Evolutionary conservation across 2,113 vertebrate species (phyloP).

Genomic region (Sialia sialis): DNA sequence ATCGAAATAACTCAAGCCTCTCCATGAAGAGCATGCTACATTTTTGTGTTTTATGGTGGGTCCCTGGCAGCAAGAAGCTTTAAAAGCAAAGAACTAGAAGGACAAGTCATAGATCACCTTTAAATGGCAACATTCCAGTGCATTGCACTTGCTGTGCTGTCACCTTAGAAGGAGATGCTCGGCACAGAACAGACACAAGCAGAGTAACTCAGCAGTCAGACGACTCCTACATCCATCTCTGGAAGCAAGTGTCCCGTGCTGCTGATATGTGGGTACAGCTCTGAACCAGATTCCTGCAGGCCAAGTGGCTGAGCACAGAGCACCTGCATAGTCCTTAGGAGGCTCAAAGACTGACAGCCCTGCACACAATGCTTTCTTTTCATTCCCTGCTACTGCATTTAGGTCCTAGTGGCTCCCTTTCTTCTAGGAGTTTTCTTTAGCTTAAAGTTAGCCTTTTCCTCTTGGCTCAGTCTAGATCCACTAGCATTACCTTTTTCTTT

Average conservation of each 20-base stretch:
- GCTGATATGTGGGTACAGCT: neutral
- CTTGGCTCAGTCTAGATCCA: neutral
- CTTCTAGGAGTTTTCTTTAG: neutral
- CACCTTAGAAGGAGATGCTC: neutral
- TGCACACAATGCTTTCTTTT: neutral
- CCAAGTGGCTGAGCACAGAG: neutral
- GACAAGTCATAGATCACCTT: neutral
- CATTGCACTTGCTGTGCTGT: neutral
- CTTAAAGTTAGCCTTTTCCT: neutral
- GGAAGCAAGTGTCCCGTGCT: neutral
- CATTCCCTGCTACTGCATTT: neutral
- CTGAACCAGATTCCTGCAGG: neutral
- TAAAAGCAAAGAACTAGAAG: neutral
- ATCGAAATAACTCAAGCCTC: neutral
- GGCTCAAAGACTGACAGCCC: neutral
- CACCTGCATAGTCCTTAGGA: neutral
- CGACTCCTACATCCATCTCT: neutral
- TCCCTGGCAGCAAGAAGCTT: neutral
- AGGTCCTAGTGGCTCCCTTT: neutral
- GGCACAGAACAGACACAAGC: neutral
- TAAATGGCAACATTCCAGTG: neutral
- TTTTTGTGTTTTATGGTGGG: slow-evolving; percentile 12
- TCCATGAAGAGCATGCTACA: neutral
- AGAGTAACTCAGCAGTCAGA: neutral
- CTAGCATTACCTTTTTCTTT: neutral